A percentile compares a stretch with the other conserved stretches of the same genome.
Conservation (phyloP, 2,113 vertebrate genomes). For the Trogon surrucura region DNA sequence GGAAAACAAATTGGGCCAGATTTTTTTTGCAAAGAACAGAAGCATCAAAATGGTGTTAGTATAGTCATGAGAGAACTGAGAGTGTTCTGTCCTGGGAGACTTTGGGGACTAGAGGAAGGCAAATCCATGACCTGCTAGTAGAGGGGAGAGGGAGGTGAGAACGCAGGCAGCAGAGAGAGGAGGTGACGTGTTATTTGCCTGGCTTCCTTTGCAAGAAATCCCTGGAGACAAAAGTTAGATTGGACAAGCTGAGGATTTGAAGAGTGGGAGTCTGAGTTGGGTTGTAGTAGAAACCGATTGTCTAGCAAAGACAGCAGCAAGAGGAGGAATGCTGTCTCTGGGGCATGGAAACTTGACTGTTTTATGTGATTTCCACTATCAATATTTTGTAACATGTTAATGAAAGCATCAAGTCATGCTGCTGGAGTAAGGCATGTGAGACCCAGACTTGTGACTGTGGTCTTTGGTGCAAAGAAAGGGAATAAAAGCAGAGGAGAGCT, state of each 20-base stretch:
- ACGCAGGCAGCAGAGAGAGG: neutral
- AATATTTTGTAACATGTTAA: accelerated
- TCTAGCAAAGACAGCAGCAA: neutral
- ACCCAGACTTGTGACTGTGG: neutral
- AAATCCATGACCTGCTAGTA: neutral
- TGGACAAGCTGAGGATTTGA: neutral
- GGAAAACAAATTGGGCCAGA: neutral
- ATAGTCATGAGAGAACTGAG: neutral
- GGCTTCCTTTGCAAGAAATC: neutral
- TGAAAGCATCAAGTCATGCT: neutral
- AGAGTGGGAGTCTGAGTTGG: neutral
- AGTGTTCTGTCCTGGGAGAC: neutral
- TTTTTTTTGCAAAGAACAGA: neutral
- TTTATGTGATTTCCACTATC: neutral
- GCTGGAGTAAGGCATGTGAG: neutral
- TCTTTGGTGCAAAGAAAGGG: neutral
- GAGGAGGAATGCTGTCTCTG: neutral
- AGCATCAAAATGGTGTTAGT: neutral
- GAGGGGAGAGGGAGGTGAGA: neutral
- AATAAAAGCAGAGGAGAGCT: neutral
- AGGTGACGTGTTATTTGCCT: neutral
- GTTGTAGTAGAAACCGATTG: neutral
- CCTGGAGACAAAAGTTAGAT: neutral
- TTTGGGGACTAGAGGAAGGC: neutral
- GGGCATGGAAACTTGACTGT: neutral